A percentile compares a stretch with the other conserved stretches of the same genome.
Evolutionary conservation across 1,140 invertebrate genomes (phyloP).

Genomic region (Drosophila funebris): DNA sequence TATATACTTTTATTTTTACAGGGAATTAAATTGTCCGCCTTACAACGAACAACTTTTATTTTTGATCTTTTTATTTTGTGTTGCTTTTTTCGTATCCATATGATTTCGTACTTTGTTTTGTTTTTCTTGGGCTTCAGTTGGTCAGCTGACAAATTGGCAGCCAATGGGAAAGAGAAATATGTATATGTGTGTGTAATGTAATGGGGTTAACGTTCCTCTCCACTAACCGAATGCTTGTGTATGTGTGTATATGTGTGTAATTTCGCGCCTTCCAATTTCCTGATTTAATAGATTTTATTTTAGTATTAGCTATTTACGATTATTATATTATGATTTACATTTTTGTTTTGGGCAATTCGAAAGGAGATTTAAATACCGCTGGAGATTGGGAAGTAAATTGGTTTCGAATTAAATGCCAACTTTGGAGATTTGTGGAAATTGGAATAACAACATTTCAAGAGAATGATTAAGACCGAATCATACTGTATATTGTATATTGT

Average conservation of each 20-base stretch:
- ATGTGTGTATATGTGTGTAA: slow-evolving; percentile 1
- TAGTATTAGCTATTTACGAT: too few relatives aligned
- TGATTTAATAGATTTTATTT: neutral
- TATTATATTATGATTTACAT: too few relatives aligned
- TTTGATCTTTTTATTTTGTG: slow-evolving; percentile 12
- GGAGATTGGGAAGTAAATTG: too few relatives aligned
- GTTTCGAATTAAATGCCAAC: too few relatives aligned
- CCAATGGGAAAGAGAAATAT: too few relatives aligned
- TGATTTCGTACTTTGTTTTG: slow-evolving; percentile 26
- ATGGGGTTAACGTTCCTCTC: slow-evolving; percentile 25
- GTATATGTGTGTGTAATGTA: too few relatives aligned
- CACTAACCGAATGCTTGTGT: slow-evolving; percentile 20
- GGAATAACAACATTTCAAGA: too few relatives aligned
- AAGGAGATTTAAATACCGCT: too few relatives aligned
- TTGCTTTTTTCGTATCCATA: neutral
- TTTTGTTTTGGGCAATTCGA: too few relatives aligned
- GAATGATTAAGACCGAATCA: too few relatives aligned
- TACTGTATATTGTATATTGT: too few relatives aligned
- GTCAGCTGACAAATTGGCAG: slow-evolving; percentile 37
- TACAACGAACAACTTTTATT: neutral
- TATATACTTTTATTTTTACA: neutral
- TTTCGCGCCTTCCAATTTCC: slow-evolving; percentile 21
- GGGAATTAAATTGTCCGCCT: slow-evolving; percentile 15
- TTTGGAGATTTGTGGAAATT: too few relatives aligned
- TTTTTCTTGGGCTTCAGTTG: slow-evolving; percentile 15